These are phyloP conservation scores for Stomatorhinus walkeri DNA, from an alignment of 2,797 vertebrate genomes.

Conservation along the genomic window DNA sequence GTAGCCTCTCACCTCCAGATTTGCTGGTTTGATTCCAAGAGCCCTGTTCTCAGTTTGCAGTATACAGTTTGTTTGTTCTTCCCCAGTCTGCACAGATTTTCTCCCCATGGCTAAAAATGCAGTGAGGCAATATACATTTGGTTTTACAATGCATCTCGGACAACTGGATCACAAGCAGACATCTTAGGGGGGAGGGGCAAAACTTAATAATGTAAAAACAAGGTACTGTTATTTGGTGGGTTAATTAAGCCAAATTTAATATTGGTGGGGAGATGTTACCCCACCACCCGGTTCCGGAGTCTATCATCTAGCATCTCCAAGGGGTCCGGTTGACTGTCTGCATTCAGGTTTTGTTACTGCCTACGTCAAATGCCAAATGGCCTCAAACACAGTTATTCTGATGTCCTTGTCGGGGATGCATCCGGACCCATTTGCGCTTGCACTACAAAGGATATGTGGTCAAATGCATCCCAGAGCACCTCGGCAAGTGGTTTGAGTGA, in stretches of 20 bases:
- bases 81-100: background rate
- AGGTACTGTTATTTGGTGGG: background rate
- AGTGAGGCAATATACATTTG: background rate
- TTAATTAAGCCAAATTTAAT: background rate
- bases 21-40: background rate
- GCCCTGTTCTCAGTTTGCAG: background rate
- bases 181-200: background rate
- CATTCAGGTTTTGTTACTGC: background rate
- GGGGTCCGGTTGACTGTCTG: background rate
- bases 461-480: background rate
- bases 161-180: background rate
- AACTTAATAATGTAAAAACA: background rate
- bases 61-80: background rate
- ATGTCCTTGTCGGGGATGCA: background rate
- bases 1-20: background rate
- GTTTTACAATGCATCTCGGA: background rate
- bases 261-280: background rate
- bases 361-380: background rate
- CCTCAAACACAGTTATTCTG: background rate
- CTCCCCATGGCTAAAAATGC: background rate
- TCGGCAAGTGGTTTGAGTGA: background rate
- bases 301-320: background rate
- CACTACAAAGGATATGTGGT: background rate
- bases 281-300: background rate
- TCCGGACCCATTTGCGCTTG: background rate